Base-by-base conservation (phyloP, 2,888 invertebrate genomes). In the Sinohyriopsis cumingii region DNA sequence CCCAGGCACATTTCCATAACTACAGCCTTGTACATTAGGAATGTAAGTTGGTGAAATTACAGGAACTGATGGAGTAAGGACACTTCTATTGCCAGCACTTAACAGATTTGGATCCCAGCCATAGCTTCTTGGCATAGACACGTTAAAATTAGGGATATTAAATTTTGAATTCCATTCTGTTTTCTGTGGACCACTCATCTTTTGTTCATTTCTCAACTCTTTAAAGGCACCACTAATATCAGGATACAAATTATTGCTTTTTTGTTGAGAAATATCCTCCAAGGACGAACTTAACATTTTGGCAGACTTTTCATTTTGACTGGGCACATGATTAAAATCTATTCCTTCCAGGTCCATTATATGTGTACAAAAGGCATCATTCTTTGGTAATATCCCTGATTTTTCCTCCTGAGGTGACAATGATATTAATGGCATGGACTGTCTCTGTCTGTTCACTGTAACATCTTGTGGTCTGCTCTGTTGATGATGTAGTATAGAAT, bases 141-240 rank as follows among this genome's bases (percentile, higher is more conserved):
- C 3, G 45, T 15, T 12, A 45, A 3, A 15, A 45, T 45, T 45
- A 15, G 45, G 45, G 45, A 45, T 45, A 0, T 45, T 45, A 12
- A 45, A 15, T 45, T 45, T 12, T 15, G 45, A 45, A 45, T 45
- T 45, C 45, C 45, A 45, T 45, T 45, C 45, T 45, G 45, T 56
- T 57, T 57, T 25, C 20, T 65, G 55, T 56, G 57, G 20, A n/a
- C 28, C 65, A 33, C n/a, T 67, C 62, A 20, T 71, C 67, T 63
- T 61, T 68, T 24, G 45, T 45, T 45, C 45, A 45, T 45, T 45
- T 15, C 45, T 45, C 45, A 45, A 45, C 45, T 79, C 83, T 71
- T 77, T 80, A 68, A 86, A 86, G 24, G 82, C 84, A 72, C 72
- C 75, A 33, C 84, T 83, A n/a, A 85, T 85, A 65, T 86, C 86